These are phyloP conservation scores for Mayetiola destructor DNA, from an alignment of 2,888 invertebrate species.

Conservation along the genomic window DNA sequence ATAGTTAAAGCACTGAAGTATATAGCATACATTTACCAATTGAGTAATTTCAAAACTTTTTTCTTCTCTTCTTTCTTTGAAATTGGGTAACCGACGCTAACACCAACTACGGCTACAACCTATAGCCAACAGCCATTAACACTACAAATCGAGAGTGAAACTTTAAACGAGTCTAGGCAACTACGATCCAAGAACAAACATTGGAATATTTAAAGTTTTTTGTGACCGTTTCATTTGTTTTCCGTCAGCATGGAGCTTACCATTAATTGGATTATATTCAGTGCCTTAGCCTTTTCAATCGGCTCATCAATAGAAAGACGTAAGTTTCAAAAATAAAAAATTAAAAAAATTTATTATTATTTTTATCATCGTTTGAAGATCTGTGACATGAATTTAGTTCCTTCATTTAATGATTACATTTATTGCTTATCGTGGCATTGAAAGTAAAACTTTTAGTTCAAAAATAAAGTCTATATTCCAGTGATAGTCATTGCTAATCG, in stretches of 20 bases:
- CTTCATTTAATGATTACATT: background rate
- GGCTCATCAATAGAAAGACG: conserved; percentile 10
- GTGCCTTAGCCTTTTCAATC: conserved; percentile 1
- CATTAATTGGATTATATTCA: conserved; percentile 6
- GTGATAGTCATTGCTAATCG: no score
- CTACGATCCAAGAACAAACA: background rate
- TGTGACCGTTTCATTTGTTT: no score
- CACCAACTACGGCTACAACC: background rate
- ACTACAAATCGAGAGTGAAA: background rate
- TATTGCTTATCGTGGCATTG: background rate
- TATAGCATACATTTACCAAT: no score
- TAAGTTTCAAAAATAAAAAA: background rate
- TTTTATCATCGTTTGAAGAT: background rate
- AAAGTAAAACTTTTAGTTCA: no score
- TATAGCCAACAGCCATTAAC: background rate
- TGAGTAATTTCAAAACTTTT: no score
- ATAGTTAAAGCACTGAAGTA: no score
- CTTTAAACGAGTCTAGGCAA: background rate
- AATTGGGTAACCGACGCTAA: background rate
- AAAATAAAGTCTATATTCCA: no score
- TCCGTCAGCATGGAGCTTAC: background rate
- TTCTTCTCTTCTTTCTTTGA: no score
- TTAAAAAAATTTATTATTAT: no score
- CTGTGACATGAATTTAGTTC: background rate
- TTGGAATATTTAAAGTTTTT: no score